These are phyloP conservation scores for Agriopis leucophaearia DNA, from an alignment of 2,888 invertebrate genomes.

Conservation along the genomic window DNA sequence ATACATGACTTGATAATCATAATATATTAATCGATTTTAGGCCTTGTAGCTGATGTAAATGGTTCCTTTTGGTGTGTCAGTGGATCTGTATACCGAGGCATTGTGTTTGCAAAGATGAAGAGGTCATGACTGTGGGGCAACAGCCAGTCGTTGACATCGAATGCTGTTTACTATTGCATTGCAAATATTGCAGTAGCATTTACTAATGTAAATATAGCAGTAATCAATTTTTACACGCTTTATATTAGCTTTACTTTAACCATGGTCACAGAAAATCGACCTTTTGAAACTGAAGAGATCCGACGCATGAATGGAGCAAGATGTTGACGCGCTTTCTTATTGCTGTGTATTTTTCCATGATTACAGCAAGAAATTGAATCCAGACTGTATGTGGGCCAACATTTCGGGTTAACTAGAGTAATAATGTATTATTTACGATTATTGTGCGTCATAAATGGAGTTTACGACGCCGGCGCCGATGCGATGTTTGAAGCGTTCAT, in stretches of 20 bases:
- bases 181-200: slow-evolving; percentile 19
- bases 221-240: no score
- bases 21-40: slow-evolving; percentile 47
- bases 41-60: slow-evolving; percentile 46
- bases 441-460: slow-evolving; percentile 60
- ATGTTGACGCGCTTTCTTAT: background rate
- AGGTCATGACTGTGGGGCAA: slow-evolving; percentile 60
- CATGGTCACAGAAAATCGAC: background rate
- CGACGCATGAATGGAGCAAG: background rate
- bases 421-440: slow-evolving; percentile 60
- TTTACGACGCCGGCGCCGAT: slow-evolving; percentile 39
- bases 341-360: slow-evolving; percentile 12
- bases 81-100: slow-evolving; percentile 47
- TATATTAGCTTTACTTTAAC: no score
- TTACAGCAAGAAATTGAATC: slow-evolving; percentile 17
- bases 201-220: background rate
- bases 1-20: slow-evolving; percentile 48
- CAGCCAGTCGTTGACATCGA: slow-evolving; percentile 58
- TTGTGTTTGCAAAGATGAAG: slow-evolving; percentile 60
- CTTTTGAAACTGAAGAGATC: background rate
- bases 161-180: slow-evolving; percentile 46
- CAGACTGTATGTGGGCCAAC: slow-evolving; percentile 18
- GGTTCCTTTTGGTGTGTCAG: slow-evolving; percentile 36
- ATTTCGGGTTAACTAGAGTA: slow-evolving; percentile 44
- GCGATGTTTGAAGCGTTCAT: slow-evolving; percentile 54